A percentile compares a stretch with the other conserved stretches of the same genome.
These are phyloP conservation scores for Capreolus pygargus DNA, from an alignment of 2,113 vertebrate genomes.

Conservation along the genomic window DNA sequence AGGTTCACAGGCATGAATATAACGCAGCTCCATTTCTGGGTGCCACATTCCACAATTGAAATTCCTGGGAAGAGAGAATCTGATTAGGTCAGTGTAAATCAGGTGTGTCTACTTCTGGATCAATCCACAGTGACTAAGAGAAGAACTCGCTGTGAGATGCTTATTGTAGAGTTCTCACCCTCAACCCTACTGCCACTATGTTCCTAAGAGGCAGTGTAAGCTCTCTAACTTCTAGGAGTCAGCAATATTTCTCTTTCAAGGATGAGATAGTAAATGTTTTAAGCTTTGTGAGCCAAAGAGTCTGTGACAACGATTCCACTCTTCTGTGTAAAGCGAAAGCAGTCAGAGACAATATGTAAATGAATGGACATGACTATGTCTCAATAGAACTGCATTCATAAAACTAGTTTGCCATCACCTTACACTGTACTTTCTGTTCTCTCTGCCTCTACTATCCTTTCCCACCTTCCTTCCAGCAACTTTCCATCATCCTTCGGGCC, in stretches of 20 bases:
- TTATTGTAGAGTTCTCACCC: not conserved
- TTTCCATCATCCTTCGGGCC: not conserved
- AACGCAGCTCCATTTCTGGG: not conserved
- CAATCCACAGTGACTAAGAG: not conserved
- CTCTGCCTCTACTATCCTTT: not conserved
- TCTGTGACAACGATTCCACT: not conserved
- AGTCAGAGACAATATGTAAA: not conserved
- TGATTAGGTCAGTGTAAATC: not conserved
- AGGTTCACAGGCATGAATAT: not conserved
- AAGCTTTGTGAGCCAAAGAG: not conserved
- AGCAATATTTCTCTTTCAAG: not conserved
- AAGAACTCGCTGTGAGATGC: not conserved
- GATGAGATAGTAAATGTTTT: not conserved
- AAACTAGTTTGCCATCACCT: not conserved
- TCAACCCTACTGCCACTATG: not conserved
- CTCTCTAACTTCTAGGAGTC: not conserved
- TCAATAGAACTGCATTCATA: conserved; percentile 7
- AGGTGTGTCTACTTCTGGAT: not conserved
- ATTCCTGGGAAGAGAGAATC: not conserved
- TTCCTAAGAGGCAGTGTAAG: not conserved
- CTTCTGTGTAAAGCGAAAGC: not conserved
- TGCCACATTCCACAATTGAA: not conserved
- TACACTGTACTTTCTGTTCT: not conserved
- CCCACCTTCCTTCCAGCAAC: not conserved
- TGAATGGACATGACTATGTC: not conserved